Percentiles rank a stretch among this genome's conserved stretches.
Conservation (phyloP, 2,888 invertebrate genomes). For the Caenorhabditis macrosperma region DNA sequence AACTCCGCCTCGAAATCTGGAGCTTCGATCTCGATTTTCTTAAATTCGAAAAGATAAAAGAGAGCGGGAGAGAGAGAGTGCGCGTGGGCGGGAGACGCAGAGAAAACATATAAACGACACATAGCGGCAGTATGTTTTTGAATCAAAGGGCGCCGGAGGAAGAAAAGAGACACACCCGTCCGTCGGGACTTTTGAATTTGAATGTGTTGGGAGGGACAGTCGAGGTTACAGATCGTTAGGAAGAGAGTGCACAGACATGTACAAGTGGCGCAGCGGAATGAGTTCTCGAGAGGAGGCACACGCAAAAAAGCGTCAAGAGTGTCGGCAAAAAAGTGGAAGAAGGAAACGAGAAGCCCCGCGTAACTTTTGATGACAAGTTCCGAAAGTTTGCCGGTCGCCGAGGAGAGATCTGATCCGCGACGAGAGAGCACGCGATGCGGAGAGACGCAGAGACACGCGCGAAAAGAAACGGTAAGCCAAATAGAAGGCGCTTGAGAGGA, state of each 20-base stretch:
- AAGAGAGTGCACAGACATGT: neutral
- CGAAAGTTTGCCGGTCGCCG: neutral
- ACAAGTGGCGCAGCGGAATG: neutral
- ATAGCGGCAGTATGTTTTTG: conserved; percentile 27
- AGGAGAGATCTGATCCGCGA: no score
- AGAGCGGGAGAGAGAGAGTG: neutral
- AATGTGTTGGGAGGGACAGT: neutral
- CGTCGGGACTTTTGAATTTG: conserved; percentile 11
- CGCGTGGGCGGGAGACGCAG: conserved; percentile 12
- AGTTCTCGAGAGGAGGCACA: conserved; percentile 3
- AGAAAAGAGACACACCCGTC: conserved; percentile 28
- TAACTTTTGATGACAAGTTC: conserved; percentile 36
- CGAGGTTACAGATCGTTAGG: neutral
- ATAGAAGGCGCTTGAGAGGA: neutral
- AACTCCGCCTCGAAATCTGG: conserved; percentile 24
- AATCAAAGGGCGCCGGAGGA: conserved; percentile 16
- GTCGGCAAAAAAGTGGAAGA: neutral
- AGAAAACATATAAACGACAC: conserved; percentile 42
- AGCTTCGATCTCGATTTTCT: conserved; percentile 24
- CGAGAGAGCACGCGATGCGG: neutral
- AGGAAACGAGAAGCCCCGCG: conserved; percentile 10
- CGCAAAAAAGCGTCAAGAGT: conserved; percentile 52
- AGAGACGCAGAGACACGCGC: neutral
- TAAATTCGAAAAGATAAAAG: conserved; percentile 3
- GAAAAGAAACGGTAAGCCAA: conserved; percentile 41